Evolutionary conservation across 37 sponge, comb jelly and placozoan genomes (phyloP).

Genomic region (Tethya wilhelma): DNA sequence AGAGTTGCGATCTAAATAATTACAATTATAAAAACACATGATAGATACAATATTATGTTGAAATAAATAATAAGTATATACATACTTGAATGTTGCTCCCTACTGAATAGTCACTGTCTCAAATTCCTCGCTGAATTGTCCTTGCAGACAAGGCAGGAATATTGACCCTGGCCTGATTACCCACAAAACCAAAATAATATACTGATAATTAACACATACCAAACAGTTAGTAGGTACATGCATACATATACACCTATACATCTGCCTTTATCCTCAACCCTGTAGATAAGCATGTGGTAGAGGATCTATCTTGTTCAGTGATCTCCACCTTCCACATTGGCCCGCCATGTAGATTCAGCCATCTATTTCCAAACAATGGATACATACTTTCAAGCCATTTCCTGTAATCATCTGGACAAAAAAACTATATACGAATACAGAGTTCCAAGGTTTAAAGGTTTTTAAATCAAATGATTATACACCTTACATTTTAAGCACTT

Average conservation of each 20-base stretch:
- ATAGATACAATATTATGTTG: not conserved
- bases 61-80: not conserved
- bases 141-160: constrained; percentile 16
- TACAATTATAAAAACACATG: not conserved
- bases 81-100: constrained; percentile 3
- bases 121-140: constrained; percentile 25
- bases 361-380: constrained; percentile 17
- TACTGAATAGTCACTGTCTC: not conserved
- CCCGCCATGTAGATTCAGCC: constrained; percentile 13
- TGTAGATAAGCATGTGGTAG: no score
- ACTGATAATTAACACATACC: no score
- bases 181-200: not conserved
- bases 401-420: constrained; percentile 16
- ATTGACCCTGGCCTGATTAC: constrained; percentile 12
- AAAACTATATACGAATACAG: not conserved
- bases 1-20: not conserved
- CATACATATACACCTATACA: not conserved
- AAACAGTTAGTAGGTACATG: no score
- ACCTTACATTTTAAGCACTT: not conserved
- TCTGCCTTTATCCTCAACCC: not conserved
- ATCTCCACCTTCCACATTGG: constrained; percentile 22
- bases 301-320: constrained; percentile 21
- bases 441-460: not conserved
- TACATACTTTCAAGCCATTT: constrained; percentile 19
- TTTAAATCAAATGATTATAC: not conserved